Evolutionary conservation across 2,113 vertebrate genomes (phyloP).

Genomic region (Muntiacus muntjak): DNA sequence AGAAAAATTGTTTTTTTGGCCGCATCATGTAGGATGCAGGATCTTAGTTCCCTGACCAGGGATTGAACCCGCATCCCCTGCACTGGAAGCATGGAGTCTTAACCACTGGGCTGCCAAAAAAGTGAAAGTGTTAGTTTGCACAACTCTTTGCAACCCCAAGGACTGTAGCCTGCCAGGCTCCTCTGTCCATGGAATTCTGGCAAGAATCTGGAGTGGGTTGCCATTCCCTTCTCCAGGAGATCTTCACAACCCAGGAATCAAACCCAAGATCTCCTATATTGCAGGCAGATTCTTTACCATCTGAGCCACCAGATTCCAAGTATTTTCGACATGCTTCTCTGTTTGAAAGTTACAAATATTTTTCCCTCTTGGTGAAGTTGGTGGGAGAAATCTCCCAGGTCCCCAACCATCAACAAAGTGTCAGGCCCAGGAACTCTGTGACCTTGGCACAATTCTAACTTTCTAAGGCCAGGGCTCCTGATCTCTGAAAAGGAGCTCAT

Average conservation of each 20-base stretch:
- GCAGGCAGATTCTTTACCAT: not conserved
- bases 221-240: not conserved
- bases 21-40: not conserved
- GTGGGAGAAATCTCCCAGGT: not conserved
- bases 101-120: not conserved
- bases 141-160: not conserved
- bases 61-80: not conserved
- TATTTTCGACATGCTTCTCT: not conserved
- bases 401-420: not conserved
- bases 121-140: not conserved
- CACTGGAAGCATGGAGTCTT: not conserved
- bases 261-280: not conserved
- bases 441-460: not conserved
- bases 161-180: not conserved
- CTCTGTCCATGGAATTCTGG: not conserved
- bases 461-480: not conserved
- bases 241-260: not conserved
- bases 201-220: not conserved
- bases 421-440: not conserved
- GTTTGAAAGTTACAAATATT: not conserved
- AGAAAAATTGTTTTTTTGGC: not conserved
- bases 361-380: not conserved
- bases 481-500: not conserved
- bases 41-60: not conserved
- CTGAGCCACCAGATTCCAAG: not conserved